Evolutionary conservation across 1,140 invertebrate species (phyloP), one percentile per base, ranked within the genome.

Genomic region (Vanessa atalanta): DNA sequence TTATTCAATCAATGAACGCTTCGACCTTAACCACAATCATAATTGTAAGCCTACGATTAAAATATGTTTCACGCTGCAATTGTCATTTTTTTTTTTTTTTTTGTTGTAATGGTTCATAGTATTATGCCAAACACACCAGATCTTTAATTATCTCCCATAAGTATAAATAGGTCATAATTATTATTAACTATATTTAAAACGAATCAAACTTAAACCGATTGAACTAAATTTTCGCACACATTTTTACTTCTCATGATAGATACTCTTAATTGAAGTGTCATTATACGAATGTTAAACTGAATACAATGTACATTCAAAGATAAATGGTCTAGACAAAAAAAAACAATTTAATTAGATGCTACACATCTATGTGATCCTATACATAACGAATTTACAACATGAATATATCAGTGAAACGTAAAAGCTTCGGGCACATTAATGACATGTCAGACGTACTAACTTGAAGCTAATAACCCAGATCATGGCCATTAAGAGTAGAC

Each of bases 381-480:
- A 60, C 23, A 23, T 60, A 60, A 60, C 12, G 11, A 61, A 37
- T 23, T 15, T 16, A 15, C 31, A 61, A 37, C 13, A 61, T 26
- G 23, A 15, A 51, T 26, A 61, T 26, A 37, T 16, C 0, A 60
- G 26, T n/a, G 57, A 61, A 23, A 57, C 53, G 20, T 20, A 57
- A 23, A 61, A 61, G 57, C 9, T 61, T 37, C 31, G n/a, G 57
- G 11, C 55, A 47, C 57, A 50, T 61, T 70, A 63, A 70, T 57
- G 47, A 47, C 68, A 63, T 70, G 68, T 61, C 68, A 47, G 68
- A 70, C 68, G 47, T 63, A 60, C 67, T 57, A 69, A 43, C 67
- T 70, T 26, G 14, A 15, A 61, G 68, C 68, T 70, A 70, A 70
- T 70, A 70, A 63, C 68, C 68, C 48, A 48, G 68, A 70, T 70